Evolutionary conservation across 2,888 invertebrate genomes (phyloP), one percentile per base, ranked within the genome.

Genomic region (Oxycera nigricornis): DNA sequence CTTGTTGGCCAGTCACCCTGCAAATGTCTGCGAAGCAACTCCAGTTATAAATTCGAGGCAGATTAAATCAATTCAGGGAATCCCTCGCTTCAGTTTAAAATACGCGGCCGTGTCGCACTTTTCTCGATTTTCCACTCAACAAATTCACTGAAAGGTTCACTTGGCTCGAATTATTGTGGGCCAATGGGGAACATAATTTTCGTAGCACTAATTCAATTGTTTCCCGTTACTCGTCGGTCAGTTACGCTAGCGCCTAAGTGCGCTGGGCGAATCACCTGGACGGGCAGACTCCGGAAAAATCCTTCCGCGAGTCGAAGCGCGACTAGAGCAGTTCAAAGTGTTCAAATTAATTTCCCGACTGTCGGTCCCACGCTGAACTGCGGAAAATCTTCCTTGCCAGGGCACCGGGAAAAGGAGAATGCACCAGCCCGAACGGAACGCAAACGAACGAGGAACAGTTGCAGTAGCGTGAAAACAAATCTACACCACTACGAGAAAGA

Each of bases 401-500:
- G 7, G 39, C 39, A 39, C 39, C 9, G 14, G 14, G 39, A 39
- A 39, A 39, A 9, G 14, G 14, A 39, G 14, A 39, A 9, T 39
- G 39, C 39, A 39, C 39, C 14, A 39, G 14, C 7, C 39, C 39
- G 39, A 9, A 39, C 39, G 39, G 14, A 39, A 39, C 14, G 0
- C 9, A 39, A 39, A 39, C 39, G 39, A 39, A 39, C 39, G 39
- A 39, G 9, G 39, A 14, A 14, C 7, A 39, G 39, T 11, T 65
- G 39, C 4, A 57, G 7, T 61, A 17, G 11, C 20, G 22, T 39
- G n/a, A 4, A 39, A 39, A 22, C 3, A 41, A 67, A 41, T 24
- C 50, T 52, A 68, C 41, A 7, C 31, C 46, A 67, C 46, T 46
- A 67, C 46, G 46, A 46, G 4, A 30, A 46, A 59, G 31, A 30